These are phyloP conservation scores for Fistularia tabacaria DNA, from an alignment of 2,797 vertebrate genomes.

Conservation along the genomic window DNA sequence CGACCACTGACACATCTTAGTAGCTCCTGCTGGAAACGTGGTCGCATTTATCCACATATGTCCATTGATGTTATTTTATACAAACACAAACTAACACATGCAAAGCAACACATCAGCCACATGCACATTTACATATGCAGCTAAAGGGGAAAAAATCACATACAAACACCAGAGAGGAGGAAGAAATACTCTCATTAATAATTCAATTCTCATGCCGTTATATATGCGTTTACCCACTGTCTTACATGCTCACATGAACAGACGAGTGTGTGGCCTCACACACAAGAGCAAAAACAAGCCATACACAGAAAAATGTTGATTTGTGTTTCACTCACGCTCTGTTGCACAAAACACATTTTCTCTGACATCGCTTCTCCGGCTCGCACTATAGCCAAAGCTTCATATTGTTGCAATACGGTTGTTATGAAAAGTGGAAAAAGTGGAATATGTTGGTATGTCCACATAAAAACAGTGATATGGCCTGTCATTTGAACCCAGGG, in stretches of 20 bases:
- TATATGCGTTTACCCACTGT: conserved; percentile 28
- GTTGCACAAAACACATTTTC: background rate
- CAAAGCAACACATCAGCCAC: background rate
- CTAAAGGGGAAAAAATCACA: background rate
- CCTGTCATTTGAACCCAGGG: too few relatives aligned
- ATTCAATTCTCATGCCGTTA: conserved; percentile 45
- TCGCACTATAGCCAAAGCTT: too few relatives aligned
- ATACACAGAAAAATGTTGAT: background rate
- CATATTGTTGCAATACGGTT: too few relatives aligned
- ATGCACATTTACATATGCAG: too few relatives aligned
- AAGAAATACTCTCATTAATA: conserved; percentile 36
- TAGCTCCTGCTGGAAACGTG: conserved; percentile 35
- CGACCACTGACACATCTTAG: conserved; percentile 53
- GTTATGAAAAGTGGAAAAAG: too few relatives aligned
- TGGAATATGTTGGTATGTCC: too few relatives aligned
- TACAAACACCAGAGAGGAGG: conserved; percentile 13
- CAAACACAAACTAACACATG: conserved; percentile 11
- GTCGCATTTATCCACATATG: conserved; percentile 31
- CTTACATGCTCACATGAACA: conserved; percentile 31
- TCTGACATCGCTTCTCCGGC: too few relatives aligned
- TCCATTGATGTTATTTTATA: conserved; percentile 3
- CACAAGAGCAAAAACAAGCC: background rate
- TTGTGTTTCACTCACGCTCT: background rate
- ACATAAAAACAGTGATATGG: too few relatives aligned
- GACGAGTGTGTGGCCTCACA: background rate